A percentile compares a stretch with the other conserved stretches of the same genome.
phyloP scores from a whole-genome alignment of 1,140 invertebrate species.

The Nebria ingens region DNA sequence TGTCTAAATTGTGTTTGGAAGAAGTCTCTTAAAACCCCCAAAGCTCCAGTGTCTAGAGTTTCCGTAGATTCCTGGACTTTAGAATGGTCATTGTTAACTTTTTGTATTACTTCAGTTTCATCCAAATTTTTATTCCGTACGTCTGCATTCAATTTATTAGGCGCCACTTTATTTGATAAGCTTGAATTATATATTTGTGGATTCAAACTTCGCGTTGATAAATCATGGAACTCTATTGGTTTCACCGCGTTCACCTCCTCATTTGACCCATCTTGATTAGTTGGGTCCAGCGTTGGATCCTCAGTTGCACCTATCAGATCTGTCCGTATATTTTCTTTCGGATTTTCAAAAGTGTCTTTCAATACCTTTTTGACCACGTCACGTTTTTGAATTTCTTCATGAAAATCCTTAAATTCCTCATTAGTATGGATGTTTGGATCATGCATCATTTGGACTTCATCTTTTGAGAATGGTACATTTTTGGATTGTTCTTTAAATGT shows the following conservation, averaged over 20 bases:
- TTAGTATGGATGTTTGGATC: no score
- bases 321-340: background rate
- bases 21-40: constrained; percentile 5
- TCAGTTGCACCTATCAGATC: background rate
- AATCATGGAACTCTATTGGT: background rate
- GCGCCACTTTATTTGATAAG: background rate
- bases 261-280: background rate
- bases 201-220: background rate
- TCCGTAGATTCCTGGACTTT: background rate
- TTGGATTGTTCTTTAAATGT: background rate
- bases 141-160: background rate
- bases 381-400: background rate
- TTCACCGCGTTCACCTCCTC: background rate
- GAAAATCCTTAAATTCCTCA: background rate
- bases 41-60: background rate
- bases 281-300: background rate
- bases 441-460: background rate
- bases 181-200: background rate
- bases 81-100: constrained; percentile 2
- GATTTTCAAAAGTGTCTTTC: background rate
- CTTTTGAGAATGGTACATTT: background rate
- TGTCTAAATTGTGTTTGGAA: background rate
- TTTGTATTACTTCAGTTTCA: background rate
- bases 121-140: background rate
- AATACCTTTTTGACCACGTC: background rate